Base-by-base conservation (phyloP, 1,140 invertebrate genomes). In the Heliconius eleuchia region DNA sequence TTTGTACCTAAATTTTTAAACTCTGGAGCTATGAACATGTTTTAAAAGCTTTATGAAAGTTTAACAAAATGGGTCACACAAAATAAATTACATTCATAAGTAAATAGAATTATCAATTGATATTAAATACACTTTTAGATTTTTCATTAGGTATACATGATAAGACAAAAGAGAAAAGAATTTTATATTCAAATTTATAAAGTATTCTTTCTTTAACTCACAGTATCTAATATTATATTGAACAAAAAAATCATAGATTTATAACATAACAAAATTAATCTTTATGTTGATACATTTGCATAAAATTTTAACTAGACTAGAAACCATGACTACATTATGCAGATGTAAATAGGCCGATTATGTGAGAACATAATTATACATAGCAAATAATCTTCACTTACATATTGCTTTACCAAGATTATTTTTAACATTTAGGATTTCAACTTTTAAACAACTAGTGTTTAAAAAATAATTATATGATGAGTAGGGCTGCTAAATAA, bases 321-420 rank as follows among this genome's bases (percentile, higher is more conserved):
- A 66, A 66, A 66, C n/a, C 60, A 66, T 30, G 60, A 66, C 60
- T 66, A 66, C 60, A 66, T 66, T 66, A 66, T 66, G 60, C 60
- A 16, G 60, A 66, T 30, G 27, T 66, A 18, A 30, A 11, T 66
- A 66, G 23, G 23, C 55, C 60, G 23, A 66, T 66, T 18, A 30
- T 66, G 30, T 66, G 23, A 66, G 27, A 66, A 30, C 60, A 66
- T 66, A 13, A 37, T n/a, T 55, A 27, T 60, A 60, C 11, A 66
- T 2, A 27, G 9, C 9, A 66, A 66, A 30, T 30, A 66, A 66
- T 66, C 23, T 27, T 66, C 23, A 66, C 27, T 66, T 16, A 66
- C 23, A 60, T 11, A 9, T 60, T 60, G 27, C 23, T 60, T 60
- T 60, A 60, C n/a, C n/a, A 37, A 37, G 34, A 37, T 37, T 7